Percentiles rank a stretch among this genome's conserved stretches.
Evolutionary conservation across 2,888 invertebrate genomes (phyloP).

Genomic region (Dinocampus coccinellae): DNA sequence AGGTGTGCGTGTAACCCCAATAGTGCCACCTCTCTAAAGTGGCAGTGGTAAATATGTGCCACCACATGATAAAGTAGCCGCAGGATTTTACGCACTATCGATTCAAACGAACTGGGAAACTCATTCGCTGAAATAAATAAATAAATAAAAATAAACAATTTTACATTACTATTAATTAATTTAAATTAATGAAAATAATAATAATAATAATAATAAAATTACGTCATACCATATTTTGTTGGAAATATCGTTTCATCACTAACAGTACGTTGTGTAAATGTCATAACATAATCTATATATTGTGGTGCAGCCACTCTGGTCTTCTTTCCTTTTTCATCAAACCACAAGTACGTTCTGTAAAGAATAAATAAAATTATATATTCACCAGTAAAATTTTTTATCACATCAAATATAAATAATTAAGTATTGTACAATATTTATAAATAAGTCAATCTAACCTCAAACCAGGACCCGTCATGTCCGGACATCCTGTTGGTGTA

Average conservation of each 20-base stretch:
- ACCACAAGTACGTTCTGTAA: slow-evolving; percentile 94
- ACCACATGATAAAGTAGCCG: slow-evolving; percentile 97
- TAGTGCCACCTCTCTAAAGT: slow-evolving; percentile 95
- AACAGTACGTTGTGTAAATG: slow-evolving; percentile 96
- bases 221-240: slow-evolving; percentile 91
- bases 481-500: slow-evolving; percentile 94
- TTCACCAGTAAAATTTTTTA: no score
- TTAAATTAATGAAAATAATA: no score
- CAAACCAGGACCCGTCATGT: slow-evolving; percentile 97
- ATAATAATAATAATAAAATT: background rate
- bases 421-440: slow-evolving; percentile 21
- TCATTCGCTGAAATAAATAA: slow-evolving; percentile 79
- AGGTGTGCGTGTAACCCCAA: slow-evolving; percentile 96
- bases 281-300: slow-evolving; percentile 99
- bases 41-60: slow-evolving; percentile 97
- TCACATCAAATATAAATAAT: slow-evolving; percentile 5
- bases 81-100: slow-evolving; percentile 95
- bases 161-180: no score
- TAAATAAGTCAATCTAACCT: slow-evolving; percentile 73
- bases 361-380: no score
- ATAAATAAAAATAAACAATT: background rate
- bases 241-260: slow-evolving; percentile 97
- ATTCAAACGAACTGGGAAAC: slow-evolving; percentile 95
- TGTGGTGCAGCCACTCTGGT: slow-evolving; percentile 96
- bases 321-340: slow-evolving; percentile 99